Conservation (phyloP, 2,113 vertebrate species). For the Limnothrissa miodon region DNA sequence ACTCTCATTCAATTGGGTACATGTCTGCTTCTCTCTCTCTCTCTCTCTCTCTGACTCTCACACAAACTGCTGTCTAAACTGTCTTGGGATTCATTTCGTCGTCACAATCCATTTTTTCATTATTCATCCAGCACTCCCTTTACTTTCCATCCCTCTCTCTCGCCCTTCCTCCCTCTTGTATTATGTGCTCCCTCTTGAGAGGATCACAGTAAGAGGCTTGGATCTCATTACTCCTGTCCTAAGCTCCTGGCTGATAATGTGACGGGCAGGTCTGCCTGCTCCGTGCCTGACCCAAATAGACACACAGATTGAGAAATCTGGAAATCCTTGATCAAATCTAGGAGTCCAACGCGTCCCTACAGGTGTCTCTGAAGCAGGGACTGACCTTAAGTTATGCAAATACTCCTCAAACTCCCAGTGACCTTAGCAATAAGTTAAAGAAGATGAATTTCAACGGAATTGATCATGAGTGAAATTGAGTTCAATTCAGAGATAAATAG, state of each 20-base stretch:
- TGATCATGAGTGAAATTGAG: too few species aligned
- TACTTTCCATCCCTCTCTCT: constrained; percentile 9
- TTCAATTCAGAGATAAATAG: not conserved
- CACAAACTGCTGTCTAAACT: not conserved
- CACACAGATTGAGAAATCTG: not conserved
- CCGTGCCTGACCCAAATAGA: constrained; percentile 61
- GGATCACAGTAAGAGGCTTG: constrained; percentile 45
- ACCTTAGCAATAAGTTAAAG: not conserved
- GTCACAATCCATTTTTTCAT: not conserved
- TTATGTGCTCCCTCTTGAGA: constrained; percentile 13
- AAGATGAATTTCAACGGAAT: not conserved
- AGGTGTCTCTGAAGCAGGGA: not conserved
- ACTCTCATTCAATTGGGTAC: too few species aligned
- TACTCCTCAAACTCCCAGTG: not conserved
- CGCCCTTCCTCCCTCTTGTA: not conserved
- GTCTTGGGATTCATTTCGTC: not conserved
- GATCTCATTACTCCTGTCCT: constrained; percentile 57
- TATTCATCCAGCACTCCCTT: not conserved
- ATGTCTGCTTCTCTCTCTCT: too few species aligned
- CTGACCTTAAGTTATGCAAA: not conserved
- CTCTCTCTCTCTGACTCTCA: too few species aligned
- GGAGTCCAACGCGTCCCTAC: not conserved
- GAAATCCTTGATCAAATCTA: constrained; percentile 11
- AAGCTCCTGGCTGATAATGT: constrained; percentile 58
- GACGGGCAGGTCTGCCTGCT: constrained; percentile 34